Evolutionary conservation across 2,888 invertebrate genomes (phyloP), one percentile per base, ranked within the genome.

Genomic region (Hybos culiciformis): DNA sequence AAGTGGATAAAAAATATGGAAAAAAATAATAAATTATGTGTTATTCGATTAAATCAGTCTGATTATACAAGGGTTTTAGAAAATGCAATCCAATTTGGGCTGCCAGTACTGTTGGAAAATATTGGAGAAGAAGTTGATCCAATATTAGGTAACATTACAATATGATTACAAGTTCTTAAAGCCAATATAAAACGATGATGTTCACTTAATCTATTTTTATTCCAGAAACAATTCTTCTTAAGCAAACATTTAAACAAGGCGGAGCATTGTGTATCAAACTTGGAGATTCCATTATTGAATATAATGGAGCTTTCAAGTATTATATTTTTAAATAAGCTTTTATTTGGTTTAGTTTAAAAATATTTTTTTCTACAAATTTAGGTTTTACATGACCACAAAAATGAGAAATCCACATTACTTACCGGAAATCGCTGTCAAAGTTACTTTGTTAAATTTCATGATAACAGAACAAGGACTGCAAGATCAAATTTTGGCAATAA

Each of bases 1-100:
- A 85, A 86, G 57, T 94, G 93, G 92, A 74, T 93, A 29, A 90
- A 87, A 63, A 91, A 90, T 61, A 81, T 90, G 81, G 92, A 93
- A 60, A 88, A 85, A 56, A 72, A 75, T 1, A 85, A 87, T 58
- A 85, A 84, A 59, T 62, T 93, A 34, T 80, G 80, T 48, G 73
- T 90, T 4, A 81, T 88, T 47, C 78, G 90, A 42, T 69, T 87
- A 50, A 79, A 78, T 46, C 90, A 91, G 56, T 67, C 78, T 0
- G 91, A 93, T 64, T 86, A 91, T 58, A 78, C 84, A 1, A 68
- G 86, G 53, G 72, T 88, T 47, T 65, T 93, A 55, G 80, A 92
- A 71, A 83, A 91, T 66, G 83, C 84, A 1, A 80, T 88, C 50
- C 84, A 88, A 66, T 81, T 92, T 70, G 80, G 93, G 46, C 76